These are phyloP conservation scores for Achroia grisella DNA, from an alignment of 1,140 invertebrate species.

Conservation along the genomic window DNA sequence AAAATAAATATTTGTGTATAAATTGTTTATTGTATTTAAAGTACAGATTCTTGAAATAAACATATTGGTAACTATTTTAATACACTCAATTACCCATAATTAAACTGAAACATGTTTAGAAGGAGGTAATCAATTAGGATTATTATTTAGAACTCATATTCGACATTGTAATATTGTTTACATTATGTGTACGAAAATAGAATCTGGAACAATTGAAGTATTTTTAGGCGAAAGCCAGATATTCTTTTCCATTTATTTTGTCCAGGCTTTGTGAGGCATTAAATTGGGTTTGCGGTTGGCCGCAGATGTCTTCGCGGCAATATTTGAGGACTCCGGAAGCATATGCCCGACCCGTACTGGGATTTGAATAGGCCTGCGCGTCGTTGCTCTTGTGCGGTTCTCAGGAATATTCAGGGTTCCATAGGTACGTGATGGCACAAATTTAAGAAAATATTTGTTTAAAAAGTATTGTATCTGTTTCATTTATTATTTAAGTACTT, in stretches of 20 bases:
- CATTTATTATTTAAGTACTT: too few relatives aligned
- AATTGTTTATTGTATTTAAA: too few relatives aligned
- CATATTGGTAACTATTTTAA: too few relatives aligned
- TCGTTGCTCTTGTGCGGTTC: neutral
- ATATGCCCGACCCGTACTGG: slow-evolving; percentile 13
- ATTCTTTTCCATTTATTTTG: slow-evolving; percentile 34
- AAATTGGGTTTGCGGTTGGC: slow-evolving; percentile 42
- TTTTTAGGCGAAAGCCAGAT: slow-evolving; percentile 1
- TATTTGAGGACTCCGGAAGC: slow-evolving; percentile 18
- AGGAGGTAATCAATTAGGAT: too few relatives aligned
- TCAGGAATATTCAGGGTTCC: neutral
- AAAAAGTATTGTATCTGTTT: neutral
- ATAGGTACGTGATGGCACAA: too few relatives aligned
- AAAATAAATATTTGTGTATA: too few relatives aligned
- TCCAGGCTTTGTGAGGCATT: slow-evolving; percentile 40
- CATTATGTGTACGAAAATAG: neutral
- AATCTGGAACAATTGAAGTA: slow-evolving; percentile 1
- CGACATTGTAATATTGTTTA: too few relatives aligned
- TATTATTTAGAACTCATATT: too few relatives aligned
- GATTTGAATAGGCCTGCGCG: slow-evolving; percentile 29
- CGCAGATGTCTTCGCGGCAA: slow-evolving; percentile 39
- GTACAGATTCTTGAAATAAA: too few relatives aligned
- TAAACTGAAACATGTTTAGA: too few relatives aligned
- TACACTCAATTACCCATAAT: too few relatives aligned
- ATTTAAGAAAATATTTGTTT: neutral